Evolutionary conservation across 2,888 invertebrate species (phyloP), one percentile per base, ranked within the genome.

Genomic region (Drosophila formosana): DNA sequence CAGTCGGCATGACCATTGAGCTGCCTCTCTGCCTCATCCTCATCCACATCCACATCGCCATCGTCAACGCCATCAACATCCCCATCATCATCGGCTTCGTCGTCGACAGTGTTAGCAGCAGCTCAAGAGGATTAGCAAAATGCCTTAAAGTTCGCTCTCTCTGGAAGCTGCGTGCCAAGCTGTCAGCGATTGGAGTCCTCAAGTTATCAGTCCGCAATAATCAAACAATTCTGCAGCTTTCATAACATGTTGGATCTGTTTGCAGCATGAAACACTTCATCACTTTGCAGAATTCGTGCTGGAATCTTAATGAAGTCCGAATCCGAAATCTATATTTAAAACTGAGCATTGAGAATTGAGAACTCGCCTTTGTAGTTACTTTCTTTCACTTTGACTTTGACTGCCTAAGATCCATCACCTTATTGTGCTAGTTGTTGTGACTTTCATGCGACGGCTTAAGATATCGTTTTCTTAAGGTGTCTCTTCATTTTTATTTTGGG

Each of bases 1-100:
- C 84, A 79, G 87, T 81, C 79, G 81, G 83, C 71, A 70, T 71
- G 76, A 71, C 78, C 85, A 82, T 82, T 78, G 74, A 78, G 82
- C 57, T 56, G 72, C 75, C 65, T 57, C 67, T 58, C 63, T 60
- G 58, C 13, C 28, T n/a, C 39, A 53, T 64, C 64, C 67, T 61
- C 62, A 51, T 66, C 65, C 32, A 66, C 64, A 28, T 52, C 28
- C 43, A 39, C 70, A 56, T 64, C 64, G 53, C 58, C 45, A 41
- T 41, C 23, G 23, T 46, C 18, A 41, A 43, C 57, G 46, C 56
- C 41, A 41, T 28, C 70, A 57, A 37, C 60, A 53, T 52, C 63
- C 39, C 23, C 49, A 39, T 34, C 51, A 55, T 64, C 55, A 11
- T 61, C 55, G 58, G 66, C 63, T 58, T 66, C 34, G 45, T 37